Evolutionary conservation across 2,888 invertebrate species (phyloP).

Genomic region (Aplocera efformata): DNA sequence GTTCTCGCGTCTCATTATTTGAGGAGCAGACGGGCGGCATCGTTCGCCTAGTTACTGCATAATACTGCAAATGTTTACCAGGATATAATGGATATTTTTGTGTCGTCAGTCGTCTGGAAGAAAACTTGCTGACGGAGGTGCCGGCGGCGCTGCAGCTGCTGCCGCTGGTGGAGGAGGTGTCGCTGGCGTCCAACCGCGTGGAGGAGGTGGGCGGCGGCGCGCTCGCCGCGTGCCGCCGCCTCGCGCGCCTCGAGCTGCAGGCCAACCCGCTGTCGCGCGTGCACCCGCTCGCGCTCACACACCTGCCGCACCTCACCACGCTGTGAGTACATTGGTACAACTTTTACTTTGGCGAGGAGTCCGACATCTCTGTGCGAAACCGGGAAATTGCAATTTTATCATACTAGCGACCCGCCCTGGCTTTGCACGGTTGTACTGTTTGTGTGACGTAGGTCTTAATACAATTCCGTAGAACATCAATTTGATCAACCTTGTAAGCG

Average conservation of each 20-base stretch:
- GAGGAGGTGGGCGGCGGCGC: slow-evolving; percentile 86
- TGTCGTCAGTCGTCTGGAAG: slow-evolving; percentile 60
- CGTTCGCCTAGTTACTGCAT: too few relatives aligned
- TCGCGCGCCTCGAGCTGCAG: slow-evolving; percentile 89
- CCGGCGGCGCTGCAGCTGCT: slow-evolving; percentile 88
- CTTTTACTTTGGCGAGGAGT: neutral
- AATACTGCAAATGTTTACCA: too few relatives aligned
- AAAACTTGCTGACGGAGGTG: slow-evolving; percentile 81
- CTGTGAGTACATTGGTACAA: slow-evolving; percentile 61
- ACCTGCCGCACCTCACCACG: slow-evolving; percentile 83
- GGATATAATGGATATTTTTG: neutral
- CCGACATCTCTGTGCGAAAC: neutral
- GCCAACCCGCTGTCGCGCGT: slow-evolving; percentile 89
- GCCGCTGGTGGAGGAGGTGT: slow-evolving; percentile 90
- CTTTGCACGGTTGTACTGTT: too few relatives aligned
- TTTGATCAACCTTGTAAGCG: too few relatives aligned
- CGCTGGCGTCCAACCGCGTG: slow-evolving; percentile 91
- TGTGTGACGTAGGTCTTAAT: too few relatives aligned
- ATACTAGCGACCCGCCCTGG: too few relatives aligned
- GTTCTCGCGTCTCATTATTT: too few relatives aligned
- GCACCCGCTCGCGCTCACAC: slow-evolving; percentile 85
- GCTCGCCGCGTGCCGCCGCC: slow-evolving; percentile 83
- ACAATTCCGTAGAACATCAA: too few relatives aligned
- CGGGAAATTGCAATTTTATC: too few relatives aligned
- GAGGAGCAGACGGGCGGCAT: too few relatives aligned